A percentile compares a stretch with the other conserved stretches of the same genome.
These are phyloP conservation scores for Nebria salina DNA, from an alignment of 2,888 invertebrate species.

Conservation along the genomic window DNA sequence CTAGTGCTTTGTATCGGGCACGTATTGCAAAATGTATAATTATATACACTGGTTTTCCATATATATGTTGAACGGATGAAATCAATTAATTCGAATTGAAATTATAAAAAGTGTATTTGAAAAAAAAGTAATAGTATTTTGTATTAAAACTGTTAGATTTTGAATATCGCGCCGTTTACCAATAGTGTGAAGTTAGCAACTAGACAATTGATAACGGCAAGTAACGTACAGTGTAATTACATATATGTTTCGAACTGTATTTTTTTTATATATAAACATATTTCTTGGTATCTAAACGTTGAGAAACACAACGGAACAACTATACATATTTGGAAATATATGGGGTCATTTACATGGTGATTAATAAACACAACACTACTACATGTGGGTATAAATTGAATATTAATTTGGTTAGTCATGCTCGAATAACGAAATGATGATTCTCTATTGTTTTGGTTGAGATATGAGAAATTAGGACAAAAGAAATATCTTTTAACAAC, in stretches of 20 bases:
- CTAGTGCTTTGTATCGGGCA: background rate
- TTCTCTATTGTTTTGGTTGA: background rate
- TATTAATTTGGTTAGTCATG: background rate
- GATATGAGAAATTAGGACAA: background rate
- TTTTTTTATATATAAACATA: no score
- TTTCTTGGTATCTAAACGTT: background rate
- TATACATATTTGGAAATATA: background rate
- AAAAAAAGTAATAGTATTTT: background rate
- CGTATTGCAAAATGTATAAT: background rate
- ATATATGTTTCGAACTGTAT: background rate
- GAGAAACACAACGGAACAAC: background rate
- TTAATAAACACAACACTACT: background rate
- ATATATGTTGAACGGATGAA: background rate
- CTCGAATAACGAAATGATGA: background rate
- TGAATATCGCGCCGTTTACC: background rate
- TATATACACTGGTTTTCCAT: no score
- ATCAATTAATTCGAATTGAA: background rate
- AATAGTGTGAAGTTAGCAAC: background rate
- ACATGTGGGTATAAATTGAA: background rate
- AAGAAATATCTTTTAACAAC: background rate
- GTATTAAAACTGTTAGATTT: background rate
- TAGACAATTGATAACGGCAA: no score
- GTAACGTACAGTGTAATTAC: background rate
- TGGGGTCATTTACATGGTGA: background rate
- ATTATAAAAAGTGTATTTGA: background rate